Evolutionary conservation across 2,888 invertebrate species (phyloP), one percentile per base, ranked within the genome.

Genomic region (Drosophila robusta): DNA sequence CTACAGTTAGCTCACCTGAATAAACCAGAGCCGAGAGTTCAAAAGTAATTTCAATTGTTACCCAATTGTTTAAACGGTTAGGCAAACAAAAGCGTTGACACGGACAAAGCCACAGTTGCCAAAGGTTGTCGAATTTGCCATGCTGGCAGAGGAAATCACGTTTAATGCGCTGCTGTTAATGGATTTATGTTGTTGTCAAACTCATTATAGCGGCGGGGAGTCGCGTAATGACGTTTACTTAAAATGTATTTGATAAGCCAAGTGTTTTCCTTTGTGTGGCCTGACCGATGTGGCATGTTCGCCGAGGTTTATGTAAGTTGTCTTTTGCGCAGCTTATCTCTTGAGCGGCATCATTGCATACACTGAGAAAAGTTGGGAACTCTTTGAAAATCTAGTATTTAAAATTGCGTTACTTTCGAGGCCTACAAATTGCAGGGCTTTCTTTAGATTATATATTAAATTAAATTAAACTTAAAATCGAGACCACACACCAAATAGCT

Each of bases 151-250:
- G 68, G 68, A 68, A 61, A 61, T 70, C 50, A 57, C 61, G 36
- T 51, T 68, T 69, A 73, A 74, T 70, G 73, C 64, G 70, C 65
- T 65, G 58, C 51, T 76, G 70, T 76, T 79, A 79, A 79, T 79
- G 78, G 79, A 79, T 79, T 79, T 79, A 79, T 77, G 78, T 78
- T 77, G 77, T 77, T 77, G 64, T 66, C 64, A 70, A 77, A 64
- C 67, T 54, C 70, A 64, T 69, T 75, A 22, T 34, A 12, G 29
- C 16, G n/a, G 45, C 41, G 18, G 50, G 52, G 24, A 12, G 26
- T n/a, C n/a, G 41, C 60, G 8, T 61, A 75, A 70, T 67, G 67
- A 71, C 60, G 69, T 76, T 69, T 58, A 70, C 76, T 66, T 74
- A 61, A 62, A 70, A 52, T 70, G 71, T 63, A 50, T 69, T 57